Evolutionary conservation across 2,113 vertebrate species (phyloP).

Genomic region (Megalops atlanticus): DNA sequence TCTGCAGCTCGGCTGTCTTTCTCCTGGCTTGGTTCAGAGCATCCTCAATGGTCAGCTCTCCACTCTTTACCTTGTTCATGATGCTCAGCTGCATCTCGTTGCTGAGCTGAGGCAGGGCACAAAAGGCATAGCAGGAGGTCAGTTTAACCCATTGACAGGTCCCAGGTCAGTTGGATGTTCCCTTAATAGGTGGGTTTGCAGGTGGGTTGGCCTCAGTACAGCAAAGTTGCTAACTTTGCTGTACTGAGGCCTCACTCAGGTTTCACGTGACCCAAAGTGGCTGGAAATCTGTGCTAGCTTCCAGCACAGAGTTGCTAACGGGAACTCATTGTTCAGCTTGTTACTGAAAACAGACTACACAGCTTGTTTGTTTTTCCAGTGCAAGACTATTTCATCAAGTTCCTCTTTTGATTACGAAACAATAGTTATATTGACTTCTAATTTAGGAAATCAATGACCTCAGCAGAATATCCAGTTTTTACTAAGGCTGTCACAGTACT

Average conservation of each 20-base stretch:
- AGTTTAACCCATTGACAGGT: no score
- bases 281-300: background rate
- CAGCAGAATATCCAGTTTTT: background rate
- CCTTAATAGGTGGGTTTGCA: no score
- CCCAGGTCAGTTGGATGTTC: background rate
- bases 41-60: constrained; percentile 72
- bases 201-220: background rate
- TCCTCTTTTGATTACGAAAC: background rate
- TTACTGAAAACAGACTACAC: background rate
- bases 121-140: constrained; percentile 10
- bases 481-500: background rate
- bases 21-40: constrained; percentile 68
- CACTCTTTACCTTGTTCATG: constrained; percentile 76
- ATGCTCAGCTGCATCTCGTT: constrained; percentile 75
- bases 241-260: background rate
- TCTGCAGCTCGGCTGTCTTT: constrained; percentile 33
- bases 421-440: background rate
- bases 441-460: background rate
- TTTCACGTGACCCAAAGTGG: background rate
- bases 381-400: background rate
- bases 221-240: background rate
- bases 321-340: background rate
- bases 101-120: constrained; percentile 59
- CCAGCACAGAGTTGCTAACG: background rate
- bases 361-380: background rate